Base-by-base conservation (phyloP, 64 coral and sea anemone species). In the Pocillopora damicornis region DNA sequence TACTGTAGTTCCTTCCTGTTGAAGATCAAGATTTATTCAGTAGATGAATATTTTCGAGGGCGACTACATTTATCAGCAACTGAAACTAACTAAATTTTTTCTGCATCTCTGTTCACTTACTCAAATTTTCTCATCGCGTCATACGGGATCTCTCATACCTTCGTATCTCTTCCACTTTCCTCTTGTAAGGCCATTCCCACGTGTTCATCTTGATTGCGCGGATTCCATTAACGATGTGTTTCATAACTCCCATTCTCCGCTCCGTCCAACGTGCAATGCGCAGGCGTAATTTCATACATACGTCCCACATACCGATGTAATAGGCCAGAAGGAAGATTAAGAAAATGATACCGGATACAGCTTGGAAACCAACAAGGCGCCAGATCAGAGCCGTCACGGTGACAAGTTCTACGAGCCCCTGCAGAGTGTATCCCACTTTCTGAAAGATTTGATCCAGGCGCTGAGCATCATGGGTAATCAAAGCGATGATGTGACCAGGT, bases 281-380 rank as follows among this genome's bases (percentile, higher is more conserved):
- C 30, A 79, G 13, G n/a, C 91, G 86, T 74, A 96, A 34, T 61
- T 93, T 96, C 69, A 89, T 64, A 57, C 94, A 96, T n/a, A 96
- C 91, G 73, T 96, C 94, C 94, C 94, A 96, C 83, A 96, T 90
- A 12, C 91, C 91, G 17, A 96, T 93, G 59, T 96, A 96, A 75
- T 93, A 96, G 18, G 89, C 94, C 64, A 96, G 59, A 18, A 96
- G 77, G 62, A 93, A 83, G 17, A 93, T 89, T 14, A 96, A 15
- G 38, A 96, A 93, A n/a, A 93, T 79, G 20, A 96, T 93, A 26
- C 94, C 94, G 13, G 94, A 87, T 13, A 96, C 51, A 1, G 94
- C 90, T 37, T 92, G 91, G 22, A 93, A 85, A 11, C 58, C 61
- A 78, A 90, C 25, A 22, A 80, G 88, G 86, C 78, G 77, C 83